Base-by-base conservation (phyloP, 2,888 invertebrate genomes). In the Tribolium freemani region DNA sequence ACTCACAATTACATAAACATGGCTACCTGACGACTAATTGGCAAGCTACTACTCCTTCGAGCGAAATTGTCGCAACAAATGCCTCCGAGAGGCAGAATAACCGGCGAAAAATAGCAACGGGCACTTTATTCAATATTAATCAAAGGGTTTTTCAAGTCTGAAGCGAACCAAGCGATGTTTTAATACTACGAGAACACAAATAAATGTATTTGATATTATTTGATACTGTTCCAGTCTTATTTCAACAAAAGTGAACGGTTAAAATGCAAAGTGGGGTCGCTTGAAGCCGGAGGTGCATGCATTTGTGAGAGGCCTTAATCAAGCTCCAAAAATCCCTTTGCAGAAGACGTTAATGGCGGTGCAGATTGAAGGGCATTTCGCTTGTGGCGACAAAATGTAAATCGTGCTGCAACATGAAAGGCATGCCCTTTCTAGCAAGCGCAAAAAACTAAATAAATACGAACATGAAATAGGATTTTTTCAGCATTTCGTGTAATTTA, bases 1-100 rank as follows among this genome's bases (percentile, higher is more conserved):
- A 60, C 61, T 60, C 10, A n/a, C 61, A 48, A 48, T 46, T 63
- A 31, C 63, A 63, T 60, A 63, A 63, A 63, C 50, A 63, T 20
- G 2, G 63, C 50, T 63, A 63, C 50, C 63, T 63, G 63, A 3
- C 21, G 45, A 26, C 60, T 60, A 60, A 60, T 60, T 60, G 60
- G 48, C 54, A 53, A 53, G 31, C 57, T 16, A n/a, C n/a, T n/a
- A 44, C 58, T 44, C 58, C 30, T 31, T 38, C 10, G 9, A 54
- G 10, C 31, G 10, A 54, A 9, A 3, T 20, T 51, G n/a, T 13
- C 13, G n/a, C 53, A 53, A 53, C 38, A 38, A 38, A 5, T 38
- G 38, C 8, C 38, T 5, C 38, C 38, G 2, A 38, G 26, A 26
- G 26, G 26, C 26, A 38, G 38, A 38, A 38, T n/a, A 38, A 26